Percentiles rank a stretch among this genome's conserved stretches.
phyloP scores from a whole-genome alignment of 2,888 invertebrate species.

The Plagodis pulveraria region DNA sequence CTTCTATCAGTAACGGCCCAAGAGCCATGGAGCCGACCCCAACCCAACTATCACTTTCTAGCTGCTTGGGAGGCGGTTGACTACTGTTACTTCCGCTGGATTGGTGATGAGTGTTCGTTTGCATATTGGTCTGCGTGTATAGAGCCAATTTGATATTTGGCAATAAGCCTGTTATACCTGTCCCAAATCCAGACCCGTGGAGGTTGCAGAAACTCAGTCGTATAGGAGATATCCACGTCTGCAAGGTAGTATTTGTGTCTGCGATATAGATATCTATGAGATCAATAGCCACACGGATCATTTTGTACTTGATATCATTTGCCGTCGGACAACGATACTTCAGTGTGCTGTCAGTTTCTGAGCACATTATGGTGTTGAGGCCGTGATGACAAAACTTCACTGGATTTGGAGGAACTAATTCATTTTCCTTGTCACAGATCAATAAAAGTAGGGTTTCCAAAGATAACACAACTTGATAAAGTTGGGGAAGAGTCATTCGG shows the following conservation, averaged over 20 bases:
- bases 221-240: conserved; percentile 95
- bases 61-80: conserved; percentile 58
- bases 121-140: conserved; percentile 88
- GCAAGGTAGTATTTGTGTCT: conserved; percentile 94
- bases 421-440: conserved; percentile 95
- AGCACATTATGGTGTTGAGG: conserved; percentile 88
- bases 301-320: conserved; percentile 96
- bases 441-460: conserved; percentile 95
- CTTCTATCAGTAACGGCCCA: conserved; percentile 95
- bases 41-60: conserved; percentile 91
- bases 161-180: conserved; percentile 94
- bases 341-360: conserved; percentile 87
- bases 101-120: conserved; percentile 79
- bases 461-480: conserved; percentile 94
- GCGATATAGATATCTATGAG: conserved; percentile 95
- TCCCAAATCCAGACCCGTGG: conserved; percentile 96
- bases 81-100: conserved; percentile 76
- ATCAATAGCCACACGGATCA: conserved; percentile 95
- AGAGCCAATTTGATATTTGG: conserved; percentile 88
- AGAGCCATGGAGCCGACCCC: conserved; percentile 96
- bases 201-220: conserved; percentile 96
- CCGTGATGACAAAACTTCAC: conserved; percentile 92
- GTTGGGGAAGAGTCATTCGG: conserved; percentile 94
- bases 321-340: conserved; percentile 92
- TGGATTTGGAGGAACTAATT: conserved; percentile 92